Evolutionary conservation across 2,888 invertebrate species (phyloP).

Genomic region (Parnassius apollo): DNA sequence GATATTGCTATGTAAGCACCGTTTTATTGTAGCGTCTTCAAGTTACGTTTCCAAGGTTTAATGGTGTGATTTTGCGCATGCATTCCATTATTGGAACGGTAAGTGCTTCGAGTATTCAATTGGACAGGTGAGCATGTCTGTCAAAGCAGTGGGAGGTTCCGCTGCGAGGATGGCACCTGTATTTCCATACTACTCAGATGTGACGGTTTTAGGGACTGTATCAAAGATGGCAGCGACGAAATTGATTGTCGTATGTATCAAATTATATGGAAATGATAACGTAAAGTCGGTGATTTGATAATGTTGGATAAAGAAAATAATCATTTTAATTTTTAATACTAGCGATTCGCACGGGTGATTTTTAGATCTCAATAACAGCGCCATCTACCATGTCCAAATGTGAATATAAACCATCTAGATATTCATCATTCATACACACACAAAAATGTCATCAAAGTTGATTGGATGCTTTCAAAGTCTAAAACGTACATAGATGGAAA

Average conservation of each 20-base stretch:
- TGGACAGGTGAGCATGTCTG: slow-evolving; percentile 67
- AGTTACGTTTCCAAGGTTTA: background rate
- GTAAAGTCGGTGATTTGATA: slow-evolving; percentile 12
- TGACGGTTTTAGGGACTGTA: slow-evolving; percentile 88
- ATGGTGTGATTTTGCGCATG: slow-evolving; percentile 43
- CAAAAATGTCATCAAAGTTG: too few relatives aligned
- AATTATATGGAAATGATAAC: background rate
- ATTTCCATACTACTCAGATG: slow-evolving; percentile 86
- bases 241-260: slow-evolving; percentile 82
- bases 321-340: too few relatives aligned
- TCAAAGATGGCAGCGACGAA: slow-evolving; percentile 83
- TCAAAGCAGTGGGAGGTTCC: slow-evolving; percentile 81
- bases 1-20: background rate
- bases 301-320: too few relatives aligned
- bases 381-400: too few relatives aligned
- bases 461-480: too few relatives aligned
- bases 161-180: slow-evolving; percentile 88
- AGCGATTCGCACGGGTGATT: too few relatives aligned
- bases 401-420: too few relatives aligned
- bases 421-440: too few relatives aligned
- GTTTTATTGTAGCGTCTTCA: background rate
- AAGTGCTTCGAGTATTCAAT: slow-evolving; percentile 53
- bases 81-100: slow-evolving; percentile 51
- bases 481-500: too few relatives aligned
- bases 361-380: too few relatives aligned